These are phyloP conservation scores for Glareola pratincola DNA, from an alignment of 2,113 vertebrate species.

Conservation along the genomic window DNA sequence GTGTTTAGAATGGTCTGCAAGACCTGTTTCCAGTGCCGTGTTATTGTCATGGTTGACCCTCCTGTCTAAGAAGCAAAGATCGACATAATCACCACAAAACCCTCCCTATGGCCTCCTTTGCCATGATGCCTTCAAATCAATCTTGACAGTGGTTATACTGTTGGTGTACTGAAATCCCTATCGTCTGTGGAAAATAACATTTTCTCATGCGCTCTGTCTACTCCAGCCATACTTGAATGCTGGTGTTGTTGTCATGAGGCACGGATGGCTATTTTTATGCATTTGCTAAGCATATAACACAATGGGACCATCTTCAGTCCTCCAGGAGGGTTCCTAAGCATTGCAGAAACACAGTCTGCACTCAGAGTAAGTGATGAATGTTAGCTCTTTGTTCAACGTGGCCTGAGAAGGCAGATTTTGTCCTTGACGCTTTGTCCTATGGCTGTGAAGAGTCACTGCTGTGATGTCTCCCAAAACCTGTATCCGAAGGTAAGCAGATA, in stretches of 20 bases:
- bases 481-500: not conserved
- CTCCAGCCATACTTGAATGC: not conserved
- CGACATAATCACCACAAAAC: not conserved
- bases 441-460: not conserved
- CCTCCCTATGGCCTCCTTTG: not conserved
- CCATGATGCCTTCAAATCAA: not conserved
- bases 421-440: not conserved
- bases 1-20: not conserved
- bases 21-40: not conserved
- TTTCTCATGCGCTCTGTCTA: not conserved
- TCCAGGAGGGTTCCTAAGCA: not conserved
- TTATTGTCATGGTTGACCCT: not conserved
- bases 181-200: not conserved
- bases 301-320: not conserved
- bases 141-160: not conserved
- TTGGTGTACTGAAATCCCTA: not conserved
- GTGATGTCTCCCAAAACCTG: not conserved
- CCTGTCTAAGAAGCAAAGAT: not conserved
- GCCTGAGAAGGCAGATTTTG: not conserved
- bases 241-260: not conserved
- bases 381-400: not conserved
- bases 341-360: not conserved
- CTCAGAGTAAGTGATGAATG: fast-evolving
- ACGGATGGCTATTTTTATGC: not conserved
- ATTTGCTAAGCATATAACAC: not conserved